Conservation (phyloP, 2,113 vertebrate species). For the Heloderma charlesbogerti region DNA sequence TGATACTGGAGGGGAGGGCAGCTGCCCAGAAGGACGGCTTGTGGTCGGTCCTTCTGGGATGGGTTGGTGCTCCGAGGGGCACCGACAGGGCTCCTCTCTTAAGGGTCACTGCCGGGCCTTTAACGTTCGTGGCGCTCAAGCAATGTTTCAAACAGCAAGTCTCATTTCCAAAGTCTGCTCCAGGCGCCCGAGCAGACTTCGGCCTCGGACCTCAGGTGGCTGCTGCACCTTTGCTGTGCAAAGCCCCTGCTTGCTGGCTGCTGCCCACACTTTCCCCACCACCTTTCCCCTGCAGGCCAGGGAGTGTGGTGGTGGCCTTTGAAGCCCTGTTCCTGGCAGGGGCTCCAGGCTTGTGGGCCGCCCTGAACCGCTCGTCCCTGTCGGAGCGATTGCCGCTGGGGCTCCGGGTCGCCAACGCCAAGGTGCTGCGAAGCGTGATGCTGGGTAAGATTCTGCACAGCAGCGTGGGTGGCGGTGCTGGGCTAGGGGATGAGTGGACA, state of each 20-base stretch:
- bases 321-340: slow-evolving; percentile 77
- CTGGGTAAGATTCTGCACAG: slow-evolving; percentile 71
- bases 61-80: background rate
- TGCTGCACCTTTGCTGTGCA: accelerated
- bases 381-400: slow-evolving; percentile 32
- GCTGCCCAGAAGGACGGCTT: background rate
- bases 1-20: background rate
- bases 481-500: background rate
- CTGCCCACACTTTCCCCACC: background rate
- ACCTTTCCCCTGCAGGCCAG: slow-evolving; percentile 64
- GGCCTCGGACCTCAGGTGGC: background rate
- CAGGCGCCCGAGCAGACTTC: too few species aligned
- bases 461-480: background rate
- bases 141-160: background rate
- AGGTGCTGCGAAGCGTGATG: slow-evolving; percentile 75
- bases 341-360: slow-evolving; percentile 51
- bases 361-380: slow-evolving; percentile 73
- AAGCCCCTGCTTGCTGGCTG: accelerated
- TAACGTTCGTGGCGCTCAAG: background rate
- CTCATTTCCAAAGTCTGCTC: background rate
- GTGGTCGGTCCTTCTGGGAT: background rate
- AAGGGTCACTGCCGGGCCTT: background rate
- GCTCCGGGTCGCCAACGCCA: slow-evolving; percentile 64
- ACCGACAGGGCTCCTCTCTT: background rate
- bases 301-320: slow-evolving; percentile 74